Conservation (phyloP, 2,888 invertebrate species). For the Vanessa cardui region DNA sequence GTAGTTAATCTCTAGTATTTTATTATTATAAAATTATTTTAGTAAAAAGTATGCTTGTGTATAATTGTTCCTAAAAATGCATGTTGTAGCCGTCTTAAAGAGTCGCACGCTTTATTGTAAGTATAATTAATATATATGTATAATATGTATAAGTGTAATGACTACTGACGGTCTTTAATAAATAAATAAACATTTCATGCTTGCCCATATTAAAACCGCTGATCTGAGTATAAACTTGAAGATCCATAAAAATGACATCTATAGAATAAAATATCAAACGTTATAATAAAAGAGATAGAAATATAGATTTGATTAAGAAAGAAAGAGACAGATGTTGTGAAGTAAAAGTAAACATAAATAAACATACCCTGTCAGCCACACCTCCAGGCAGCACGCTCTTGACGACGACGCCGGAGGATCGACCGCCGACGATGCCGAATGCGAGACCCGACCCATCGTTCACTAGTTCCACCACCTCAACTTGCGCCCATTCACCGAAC, state of each 20-base stretch:
- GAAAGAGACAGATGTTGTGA: not conserved
- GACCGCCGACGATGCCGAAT: conserved; percentile 96
- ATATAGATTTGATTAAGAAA: not conserved
- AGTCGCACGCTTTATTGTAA: too few species aligned
- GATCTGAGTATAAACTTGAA: not conserved
- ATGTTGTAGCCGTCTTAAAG: too few species aligned
- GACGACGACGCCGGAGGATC: conserved; percentile 96
- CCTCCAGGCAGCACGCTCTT: conserved; percentile 97
- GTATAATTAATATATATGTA: too few species aligned
- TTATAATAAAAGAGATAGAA: not conserved
- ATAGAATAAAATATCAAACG: not conserved
- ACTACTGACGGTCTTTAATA: too few species aligned
- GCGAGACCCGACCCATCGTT: conserved; percentile 96
- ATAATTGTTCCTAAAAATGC: too few species aligned
- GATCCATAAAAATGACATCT: too few species aligned
- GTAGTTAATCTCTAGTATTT: too few species aligned
- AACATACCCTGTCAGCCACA: conserved; percentile 93
- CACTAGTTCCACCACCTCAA: conserved; percentile 96
- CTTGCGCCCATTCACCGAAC: conserved; percentile 98
- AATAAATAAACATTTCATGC: too few species aligned
- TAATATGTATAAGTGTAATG: too few species aligned
- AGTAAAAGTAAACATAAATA: too few species aligned
- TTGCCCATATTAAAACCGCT: not conserved
- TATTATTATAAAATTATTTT: too few species aligned
- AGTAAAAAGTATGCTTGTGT: too few species aligned